Evolutionary conservation across 2,888 invertebrate genomes (phyloP).

Genomic region (Cinara cedri): DNA sequence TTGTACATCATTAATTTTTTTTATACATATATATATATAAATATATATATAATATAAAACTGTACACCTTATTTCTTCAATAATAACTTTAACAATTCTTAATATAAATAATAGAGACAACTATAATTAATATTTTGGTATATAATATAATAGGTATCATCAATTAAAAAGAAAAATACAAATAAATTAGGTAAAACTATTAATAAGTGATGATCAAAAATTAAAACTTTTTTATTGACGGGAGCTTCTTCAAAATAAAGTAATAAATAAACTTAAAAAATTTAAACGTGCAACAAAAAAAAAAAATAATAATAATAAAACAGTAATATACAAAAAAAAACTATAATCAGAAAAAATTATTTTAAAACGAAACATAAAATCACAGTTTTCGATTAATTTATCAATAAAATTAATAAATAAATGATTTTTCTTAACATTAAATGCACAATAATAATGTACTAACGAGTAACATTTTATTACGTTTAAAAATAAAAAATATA

Average conservation of each 20-base stretch:
- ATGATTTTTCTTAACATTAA: constrained; percentile 46
- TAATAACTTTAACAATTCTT: constrained; percentile 41
- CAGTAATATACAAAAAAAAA: constrained; percentile 54
- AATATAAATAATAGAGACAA: constrained; percentile 6
- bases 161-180: constrained; percentile 15
- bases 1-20: constrained; percentile 8
- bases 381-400: constrained; percentile 54
- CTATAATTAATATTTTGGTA: constrained; percentile 35
- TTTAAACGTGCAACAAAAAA: constrained; percentile 55
- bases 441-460: constrained; percentile 42
- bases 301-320: constrained; percentile 48
- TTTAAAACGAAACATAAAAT: constrained; percentile 55
- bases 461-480: constrained; percentile 40
- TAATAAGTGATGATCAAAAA: constrained; percentile 6
- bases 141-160: constrained; percentile 24
- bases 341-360: constrained; percentile 35
- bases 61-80: constrained; percentile 33
- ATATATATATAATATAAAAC: constrained; percentile 39
- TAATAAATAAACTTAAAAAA: constrained; percentile 56
- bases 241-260: constrained; percentile 29
- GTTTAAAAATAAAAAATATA: constrained; percentile 52
- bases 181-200: constrained; percentile 44
- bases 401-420: constrained; percentile 52
- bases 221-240: constrained; percentile 7
- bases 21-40: constrained; percentile 13